Evolutionary conservation across 2,797 vertebrate species (phyloP).

Genomic region (Mus caroli): DNA sequence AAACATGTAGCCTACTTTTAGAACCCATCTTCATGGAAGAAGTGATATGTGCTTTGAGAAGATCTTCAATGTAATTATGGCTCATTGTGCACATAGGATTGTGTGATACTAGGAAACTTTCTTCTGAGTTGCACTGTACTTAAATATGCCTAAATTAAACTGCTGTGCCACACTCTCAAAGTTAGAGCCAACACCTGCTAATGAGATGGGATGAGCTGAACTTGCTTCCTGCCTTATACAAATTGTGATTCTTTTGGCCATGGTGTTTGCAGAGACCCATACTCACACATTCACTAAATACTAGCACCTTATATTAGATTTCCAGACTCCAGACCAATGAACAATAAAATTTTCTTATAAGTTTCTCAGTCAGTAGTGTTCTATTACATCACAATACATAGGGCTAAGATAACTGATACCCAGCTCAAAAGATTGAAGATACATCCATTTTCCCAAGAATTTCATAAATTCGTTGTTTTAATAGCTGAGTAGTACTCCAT

Average conservation of each 20-base stretch:
- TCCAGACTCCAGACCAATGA: not conserved
- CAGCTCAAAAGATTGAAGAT: not conserved
- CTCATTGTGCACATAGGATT: not conserved
- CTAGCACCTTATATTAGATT: not conserved
- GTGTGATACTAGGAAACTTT: not conserved
- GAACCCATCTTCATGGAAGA: not conserved
- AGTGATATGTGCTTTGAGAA: not conserved
- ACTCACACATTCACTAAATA: not conserved
- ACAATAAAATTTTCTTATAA: not conserved
- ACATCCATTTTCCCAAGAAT: not conserved
- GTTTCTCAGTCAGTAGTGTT: not conserved
- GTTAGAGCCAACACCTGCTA: not conserved
- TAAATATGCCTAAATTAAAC: not conserved
- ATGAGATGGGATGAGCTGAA: not conserved
- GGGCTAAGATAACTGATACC: not conserved
- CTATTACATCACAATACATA: too few relatives aligned
- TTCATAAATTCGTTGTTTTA: too few relatives aligned
- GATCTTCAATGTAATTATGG: not conserved
- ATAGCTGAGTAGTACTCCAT: too few relatives aligned
- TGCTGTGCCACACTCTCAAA: not conserved
- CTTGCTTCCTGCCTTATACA: not conserved
- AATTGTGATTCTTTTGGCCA: not conserved
- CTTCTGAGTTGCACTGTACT: not conserved
- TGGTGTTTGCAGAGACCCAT: not conserved
- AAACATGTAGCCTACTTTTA: not conserved